These are phyloP conservation scores for Manduca sexta DNA, from an alignment of 1,140 invertebrate species.

Conservation along the genomic window DNA sequence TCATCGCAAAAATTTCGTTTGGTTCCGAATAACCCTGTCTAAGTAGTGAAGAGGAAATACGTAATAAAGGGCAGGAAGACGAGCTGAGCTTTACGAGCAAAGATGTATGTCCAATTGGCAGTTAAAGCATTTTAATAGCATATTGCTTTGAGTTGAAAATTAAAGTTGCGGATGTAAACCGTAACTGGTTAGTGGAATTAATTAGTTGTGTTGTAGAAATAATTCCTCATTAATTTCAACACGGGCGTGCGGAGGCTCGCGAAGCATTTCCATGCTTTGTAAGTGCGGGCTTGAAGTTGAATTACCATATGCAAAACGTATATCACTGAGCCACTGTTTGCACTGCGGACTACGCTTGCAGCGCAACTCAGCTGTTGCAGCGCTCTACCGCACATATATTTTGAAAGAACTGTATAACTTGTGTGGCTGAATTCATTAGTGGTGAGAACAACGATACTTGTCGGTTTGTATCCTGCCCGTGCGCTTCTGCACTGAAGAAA, in stretches of 20 bases:
- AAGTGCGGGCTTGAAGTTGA: slow-evolving; percentile 18
- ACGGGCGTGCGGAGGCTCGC: slow-evolving; percentile 27
- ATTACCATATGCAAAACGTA: slow-evolving; percentile 42
- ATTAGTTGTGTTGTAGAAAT: slow-evolving; percentile 42
- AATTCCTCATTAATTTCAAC: slow-evolving; percentile 58
- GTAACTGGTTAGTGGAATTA: slow-evolving; percentile 29
- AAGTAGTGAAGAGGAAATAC: slow-evolving; percentile 1
- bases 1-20: too few relatives aligned
- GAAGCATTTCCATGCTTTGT: slow-evolving; percentile 37
- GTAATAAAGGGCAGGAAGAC: slow-evolving; percentile 38
- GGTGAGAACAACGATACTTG: too few relatives aligned
- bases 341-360: background rate
- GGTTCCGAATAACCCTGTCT: too few relatives aligned
- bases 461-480: too few relatives aligned
- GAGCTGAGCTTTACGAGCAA: slow-evolving; percentile 42
- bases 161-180: slow-evolving; percentile 34
- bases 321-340: slow-evolving; percentile 17
- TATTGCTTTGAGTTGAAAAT: slow-evolving; percentile 45
- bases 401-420: background rate
- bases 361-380: background rate
- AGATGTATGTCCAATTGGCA: slow-evolving; percentile 44
- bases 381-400: background rate
- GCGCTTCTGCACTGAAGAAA: too few relatives aligned
- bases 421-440: too few relatives aligned
- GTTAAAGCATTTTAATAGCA: slow-evolving; percentile 46